Evolutionary conservation across 2,113 vertebrate species (phyloP).

Genomic region (Enhydra lutris): DNA sequence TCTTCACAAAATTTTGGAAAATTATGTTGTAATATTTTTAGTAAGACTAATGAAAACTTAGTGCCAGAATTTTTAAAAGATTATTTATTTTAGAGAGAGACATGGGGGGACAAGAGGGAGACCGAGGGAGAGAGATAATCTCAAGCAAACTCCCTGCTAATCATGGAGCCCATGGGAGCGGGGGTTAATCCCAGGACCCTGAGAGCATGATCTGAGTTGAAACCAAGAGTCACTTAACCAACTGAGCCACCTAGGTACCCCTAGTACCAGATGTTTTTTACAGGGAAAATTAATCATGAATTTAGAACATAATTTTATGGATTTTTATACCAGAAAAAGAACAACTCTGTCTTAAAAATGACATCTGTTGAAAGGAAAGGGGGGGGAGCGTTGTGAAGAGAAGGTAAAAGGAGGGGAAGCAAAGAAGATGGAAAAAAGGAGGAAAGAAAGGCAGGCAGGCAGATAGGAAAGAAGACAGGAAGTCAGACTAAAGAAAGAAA

Average conservation of each 20-base stretch:
- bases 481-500: background rate
- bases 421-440: background rate
- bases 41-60: background rate
- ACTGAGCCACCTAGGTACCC: background rate
- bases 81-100: background rate
- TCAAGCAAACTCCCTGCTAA: background rate
- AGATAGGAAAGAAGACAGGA: background rate
- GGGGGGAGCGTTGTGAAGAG: rapidly evolving
- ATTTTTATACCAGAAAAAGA: background rate
- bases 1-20: background rate
- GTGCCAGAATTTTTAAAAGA: background rate
- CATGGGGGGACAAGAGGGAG: background rate
- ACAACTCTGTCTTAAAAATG: background rate
- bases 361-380: background rate
- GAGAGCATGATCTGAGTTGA: background rate
- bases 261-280: background rate
- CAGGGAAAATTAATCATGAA: background rate
- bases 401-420: background rate
- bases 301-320: rapidly evolving
- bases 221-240: background rate
- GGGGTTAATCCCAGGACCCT: background rate
- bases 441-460: background rate
- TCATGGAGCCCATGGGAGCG: rapidly evolving
- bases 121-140: background rate
- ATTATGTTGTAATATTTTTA: background rate